Evolutionary conservation across 1,140 invertebrate genomes (phyloP), one percentile per base, ranked within the genome.

Genomic region (Oryctes rhinoceros): DNA sequence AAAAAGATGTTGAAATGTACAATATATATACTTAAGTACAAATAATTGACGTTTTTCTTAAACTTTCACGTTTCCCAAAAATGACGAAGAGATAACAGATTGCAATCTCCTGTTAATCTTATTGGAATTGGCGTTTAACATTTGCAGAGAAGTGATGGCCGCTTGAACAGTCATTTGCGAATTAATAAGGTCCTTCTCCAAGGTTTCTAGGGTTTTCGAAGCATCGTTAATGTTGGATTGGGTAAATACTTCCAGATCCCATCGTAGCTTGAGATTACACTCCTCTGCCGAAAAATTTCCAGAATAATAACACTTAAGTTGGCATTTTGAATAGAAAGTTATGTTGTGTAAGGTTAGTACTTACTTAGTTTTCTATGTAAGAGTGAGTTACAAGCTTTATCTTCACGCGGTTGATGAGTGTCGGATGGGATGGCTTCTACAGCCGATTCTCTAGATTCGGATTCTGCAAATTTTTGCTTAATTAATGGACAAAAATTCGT

Each of bases 111-210:
- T 83, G 81, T 86, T 86, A 35, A 87, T 80, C 11, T 81, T 78
- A 44, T 84, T 67, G 9, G 86, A 85, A 80, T 86, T 86, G 37
- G 82, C 62, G 81, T 85, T 83, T 7, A 87, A 80, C 1, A 81
- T 67, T 65, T 84, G 83, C 39, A 87, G 67, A 3, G 86, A 86
- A 53, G 83, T 83, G 4, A 87, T 82, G 9, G 86, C 85, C 53
- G 83, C 81, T 82, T 87, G 86, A 47, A 87, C 44, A 4, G 85
- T 86, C 11, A 86, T 62, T 83, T 87, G 86, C 0, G 86, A 87
- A 67, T 84, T 83, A 39, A 87, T 76, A 44, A 87, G 78, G 44
- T 87, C 83, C 77, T 86, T 83, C 37, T 87, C 86, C 79, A 84
- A 79, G 9, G 76, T 67, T 80, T 81, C 82, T 37, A 87, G 80